These are phyloP conservation scores for Macquaria ambigua DNA, from an alignment of 2,113 vertebrate species.

Conservation along the genomic window DNA sequence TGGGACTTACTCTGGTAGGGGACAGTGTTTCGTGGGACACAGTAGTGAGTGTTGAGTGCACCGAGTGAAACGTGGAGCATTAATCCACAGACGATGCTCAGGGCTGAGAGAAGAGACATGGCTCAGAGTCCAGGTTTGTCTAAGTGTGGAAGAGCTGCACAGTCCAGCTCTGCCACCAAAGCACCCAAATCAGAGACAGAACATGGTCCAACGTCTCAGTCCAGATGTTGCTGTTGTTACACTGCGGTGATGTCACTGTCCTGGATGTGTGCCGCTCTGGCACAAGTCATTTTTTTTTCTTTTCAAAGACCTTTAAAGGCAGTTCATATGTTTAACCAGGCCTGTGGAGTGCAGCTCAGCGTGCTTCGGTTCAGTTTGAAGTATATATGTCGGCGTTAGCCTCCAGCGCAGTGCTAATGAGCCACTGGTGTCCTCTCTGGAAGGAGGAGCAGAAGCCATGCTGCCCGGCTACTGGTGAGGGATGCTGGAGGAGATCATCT, in stretches of 20 bases:
- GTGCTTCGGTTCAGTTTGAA: not conserved
- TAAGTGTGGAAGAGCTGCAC: constrained; percentile 46
- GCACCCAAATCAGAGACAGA: constrained; percentile 47
- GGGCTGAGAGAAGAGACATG: constrained; percentile 74
- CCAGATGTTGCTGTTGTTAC: constrained; percentile 25
- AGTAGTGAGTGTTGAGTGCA: constrained; percentile 48
- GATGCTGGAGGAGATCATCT: constrained; percentile 48
- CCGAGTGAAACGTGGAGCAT: constrained; percentile 61
- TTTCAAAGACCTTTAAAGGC: not conserved
- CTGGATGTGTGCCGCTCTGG: constrained; percentile 32
- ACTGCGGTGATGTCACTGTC: not conserved
- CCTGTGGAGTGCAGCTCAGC: not conserved
- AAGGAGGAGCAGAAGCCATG: constrained; percentile 73
- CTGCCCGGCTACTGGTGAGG: constrained; percentile 56
- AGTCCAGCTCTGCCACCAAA: constrained; percentile 61
- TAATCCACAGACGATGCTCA: constrained; percentile 70
- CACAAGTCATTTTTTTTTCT: constrained; percentile 22
- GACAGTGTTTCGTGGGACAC: constrained; percentile 78
- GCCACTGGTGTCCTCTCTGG: constrained; percentile 59
- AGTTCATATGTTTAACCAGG: constrained; percentile 20
- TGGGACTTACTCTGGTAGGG: constrained; percentile 75
- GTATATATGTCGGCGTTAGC: constrained; percentile 75
- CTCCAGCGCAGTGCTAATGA: constrained; percentile 70
- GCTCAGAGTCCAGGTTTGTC: constrained; percentile 58
- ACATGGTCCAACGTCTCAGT: constrained; percentile 54